These are phyloP conservation scores for Lumbricus terrestris DNA, from an alignment of 2,888 invertebrate species.

Conservation along the genomic window DNA sequence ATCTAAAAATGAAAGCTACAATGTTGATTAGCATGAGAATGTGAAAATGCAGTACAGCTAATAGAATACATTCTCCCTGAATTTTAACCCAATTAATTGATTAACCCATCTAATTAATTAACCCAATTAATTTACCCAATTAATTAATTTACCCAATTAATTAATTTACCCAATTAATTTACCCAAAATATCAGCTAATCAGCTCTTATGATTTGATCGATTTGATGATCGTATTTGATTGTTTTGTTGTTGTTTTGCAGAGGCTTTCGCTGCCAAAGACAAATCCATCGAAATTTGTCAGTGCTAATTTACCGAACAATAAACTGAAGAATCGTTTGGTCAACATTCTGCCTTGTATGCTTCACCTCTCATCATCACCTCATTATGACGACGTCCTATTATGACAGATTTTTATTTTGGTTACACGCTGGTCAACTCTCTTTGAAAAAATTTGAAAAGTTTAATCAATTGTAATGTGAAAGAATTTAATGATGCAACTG, in stretches of 20 bases:
- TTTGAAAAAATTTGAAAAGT: background rate
- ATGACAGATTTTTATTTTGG: background rate
- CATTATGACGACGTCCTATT: background rate
- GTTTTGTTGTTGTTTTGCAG: slow-evolving; percentile 53
- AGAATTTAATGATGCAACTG: background rate
- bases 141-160: too few species aligned
- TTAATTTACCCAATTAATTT: too few species aligned
- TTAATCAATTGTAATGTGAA: background rate
- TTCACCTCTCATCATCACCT: background rate
- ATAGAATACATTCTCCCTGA: too few species aligned
- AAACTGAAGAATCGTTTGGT: slow-evolving; percentile 97
- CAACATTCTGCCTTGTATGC: slow-evolving; percentile 84
- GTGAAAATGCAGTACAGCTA: too few species aligned
- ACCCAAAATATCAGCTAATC: too few species aligned
- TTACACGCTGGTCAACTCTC: background rate
- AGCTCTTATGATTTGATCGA: background rate
- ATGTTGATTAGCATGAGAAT: too few species aligned
- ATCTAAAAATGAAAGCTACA: too few species aligned
- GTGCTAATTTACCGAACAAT: slow-evolving; percentile 93
- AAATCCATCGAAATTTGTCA: slow-evolving; percentile 88
- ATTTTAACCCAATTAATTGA: too few species aligned
- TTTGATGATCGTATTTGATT: too few species aligned
- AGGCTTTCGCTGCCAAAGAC: slow-evolving; percentile 89
- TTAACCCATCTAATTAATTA: too few species aligned
- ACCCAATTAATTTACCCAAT: too few species aligned